A percentile compares a stretch with the other conserved stretches of the same genome.
Conservation (phyloP, 2,888 invertebrate genomes). For the Nineta flava region DNA sequence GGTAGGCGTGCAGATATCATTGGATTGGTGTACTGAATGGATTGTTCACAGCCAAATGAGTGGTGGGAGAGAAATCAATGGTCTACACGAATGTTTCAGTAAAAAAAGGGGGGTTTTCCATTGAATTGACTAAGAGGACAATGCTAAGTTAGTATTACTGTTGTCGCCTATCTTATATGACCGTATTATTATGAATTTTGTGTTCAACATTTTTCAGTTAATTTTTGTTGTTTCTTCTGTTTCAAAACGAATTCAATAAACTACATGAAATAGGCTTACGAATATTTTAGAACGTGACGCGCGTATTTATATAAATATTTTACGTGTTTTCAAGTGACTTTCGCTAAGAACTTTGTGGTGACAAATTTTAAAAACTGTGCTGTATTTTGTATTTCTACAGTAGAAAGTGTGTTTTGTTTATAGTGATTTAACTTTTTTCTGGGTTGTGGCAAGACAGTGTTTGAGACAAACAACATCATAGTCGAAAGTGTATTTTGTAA, state of each 20-base stretch:
- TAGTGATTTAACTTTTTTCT: too few species aligned
- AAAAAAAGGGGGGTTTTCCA: not conserved
- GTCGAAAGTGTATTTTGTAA: too few species aligned
- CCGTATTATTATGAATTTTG: not conserved
- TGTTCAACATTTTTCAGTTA: not conserved
- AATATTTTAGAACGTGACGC: too few species aligned
- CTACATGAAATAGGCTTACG: too few species aligned
- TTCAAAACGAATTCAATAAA: not conserved
- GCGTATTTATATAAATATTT: too few species aligned
- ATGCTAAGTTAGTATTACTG: not conserved
- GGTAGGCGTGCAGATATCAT: not conserved
- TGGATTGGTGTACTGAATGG: constrained; percentile 4
- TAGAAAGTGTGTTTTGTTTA: too few species aligned
- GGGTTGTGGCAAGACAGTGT: too few species aligned
- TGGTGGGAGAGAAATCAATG: constrained; percentile 7
- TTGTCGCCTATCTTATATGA: not conserved
- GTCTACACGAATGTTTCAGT: not conserved
- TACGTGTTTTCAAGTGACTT: too few species aligned
- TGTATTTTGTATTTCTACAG: too few species aligned
- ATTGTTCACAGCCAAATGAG: constrained; percentile 6
- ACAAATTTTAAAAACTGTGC: too few species aligned
- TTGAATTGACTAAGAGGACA: not conserved
- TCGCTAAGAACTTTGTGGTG: too few species aligned
- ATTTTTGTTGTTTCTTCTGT: not conserved
- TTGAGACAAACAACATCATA: too few species aligned